Percentiles rank a stretch among this genome's conserved stretches.
Conservation (phyloP, 2,888 invertebrate species). For the Chloromyia formosa region DNA sequence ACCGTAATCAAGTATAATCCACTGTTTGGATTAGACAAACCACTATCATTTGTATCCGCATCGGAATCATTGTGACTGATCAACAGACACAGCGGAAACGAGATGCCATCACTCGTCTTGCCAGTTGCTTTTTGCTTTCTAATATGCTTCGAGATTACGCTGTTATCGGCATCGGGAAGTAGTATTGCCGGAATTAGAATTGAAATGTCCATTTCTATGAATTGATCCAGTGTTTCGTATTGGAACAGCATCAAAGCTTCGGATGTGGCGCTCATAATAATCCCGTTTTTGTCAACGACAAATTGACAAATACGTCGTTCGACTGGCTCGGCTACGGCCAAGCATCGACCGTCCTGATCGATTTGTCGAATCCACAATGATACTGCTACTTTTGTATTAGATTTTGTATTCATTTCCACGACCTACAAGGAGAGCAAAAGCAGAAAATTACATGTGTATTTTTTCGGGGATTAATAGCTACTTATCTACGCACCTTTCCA, state of each 20-base stretch:
- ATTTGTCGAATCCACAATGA: slow-evolving; percentile 73
- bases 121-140: slow-evolving; percentile 74
- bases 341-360: slow-evolving; percentile 69
- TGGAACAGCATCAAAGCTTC: slow-evolving; percentile 68
- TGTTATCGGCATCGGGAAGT: slow-evolving; percentile 63
- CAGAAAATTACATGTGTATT: too few relatives aligned
- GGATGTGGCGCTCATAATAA: slow-evolving; percentile 56
- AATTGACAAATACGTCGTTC: slow-evolving; percentile 60
- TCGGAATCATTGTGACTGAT: slow-evolving; percentile 59
- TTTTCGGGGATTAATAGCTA: too few relatives aligned
- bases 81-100: slow-evolving; percentile 71
- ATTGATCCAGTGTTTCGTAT: slow-evolving; percentile 66
- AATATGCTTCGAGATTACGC: slow-evolving; percentile 62
- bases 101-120: slow-evolving; percentile 70
- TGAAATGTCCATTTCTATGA: slow-evolving; percentile 66
- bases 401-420: slow-evolving; percentile 70
- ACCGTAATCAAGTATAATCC: slow-evolving; percentile 53
- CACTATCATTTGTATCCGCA: slow-evolving; percentile 48
- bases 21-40: slow-evolving; percentile 45
- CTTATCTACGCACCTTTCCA: slow-evolving; percentile 71
- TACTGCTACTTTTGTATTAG: slow-evolving; percentile 69
- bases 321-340: slow-evolving; percentile 74
- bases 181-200: slow-evolving; percentile 67
- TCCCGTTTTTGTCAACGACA: slow-evolving; percentile 55
- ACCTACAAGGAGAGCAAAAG: slow-evolving; percentile 59